Evolutionary conservation across 1,140 invertebrate genomes (phyloP), one percentile per base, ranked within the genome.

Genomic region (Tenebrio molitor): DNA sequence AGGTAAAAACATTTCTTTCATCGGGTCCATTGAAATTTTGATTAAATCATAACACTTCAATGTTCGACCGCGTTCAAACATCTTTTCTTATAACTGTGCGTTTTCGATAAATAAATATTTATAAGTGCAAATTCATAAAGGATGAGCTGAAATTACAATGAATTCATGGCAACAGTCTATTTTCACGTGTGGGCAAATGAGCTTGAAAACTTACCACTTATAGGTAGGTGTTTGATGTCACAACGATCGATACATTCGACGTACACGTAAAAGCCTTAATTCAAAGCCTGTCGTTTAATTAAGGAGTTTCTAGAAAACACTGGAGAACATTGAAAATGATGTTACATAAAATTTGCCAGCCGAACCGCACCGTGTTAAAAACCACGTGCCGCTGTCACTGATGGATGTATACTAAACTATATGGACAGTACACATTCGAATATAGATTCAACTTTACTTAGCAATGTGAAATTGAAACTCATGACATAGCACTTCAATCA

Each of bases 171-270:
- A 39, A 39, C 36, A 39, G 29, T 7, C 4, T 12, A 12, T 39
- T 39, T 39, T 12, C 36, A 33, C 6, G 12, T 12, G n/a, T n/a
- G n/a, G 36, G 2, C 5, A 39, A 39, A 12, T 39, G n/a, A 39
- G 2, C 2, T 21, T 2, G 16, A 42, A 65, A 65, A 65, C 34
- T 65, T 65, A 65, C 63, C 63, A 63, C 29, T 63, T 63, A 63
- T n/a, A n/a, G n/a, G n/a, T 39, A 19, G n/a, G 1, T 65, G 39
- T 10, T 21, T 29, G 34, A 41, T 65, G 34, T 65, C 2, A n/a
- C 63, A 12, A 4, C 39, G 10, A 65, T 65, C 34, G 29, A 65
- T 65, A 21, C 63, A 41, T 65, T 34, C 16, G 23, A 39, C 2
- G 4, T 19, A 64, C 16, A 39, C 34, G 39, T 39, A 65, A 42